Evolutionary conservation across 2,888 invertebrate species (phyloP), one percentile per base, ranked within the genome.

Genomic region (Caenorhabditis plicata): DNA sequence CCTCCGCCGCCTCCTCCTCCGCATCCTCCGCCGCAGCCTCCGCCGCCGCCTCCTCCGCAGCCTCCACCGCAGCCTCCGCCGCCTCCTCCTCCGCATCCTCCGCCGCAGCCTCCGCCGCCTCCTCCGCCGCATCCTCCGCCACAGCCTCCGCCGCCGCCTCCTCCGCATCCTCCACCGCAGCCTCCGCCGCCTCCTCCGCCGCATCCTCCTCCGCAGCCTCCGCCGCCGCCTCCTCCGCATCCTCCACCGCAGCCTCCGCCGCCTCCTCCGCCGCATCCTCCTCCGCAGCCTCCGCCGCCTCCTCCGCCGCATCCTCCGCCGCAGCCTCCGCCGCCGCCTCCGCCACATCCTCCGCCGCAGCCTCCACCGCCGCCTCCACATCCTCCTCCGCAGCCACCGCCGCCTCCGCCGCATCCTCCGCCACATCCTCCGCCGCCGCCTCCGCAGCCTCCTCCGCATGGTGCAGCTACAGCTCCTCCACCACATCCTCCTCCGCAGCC

Each of bases 141-240:
- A 22, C 51, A 40, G 48, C 52, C 52, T 58, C 58, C 58, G 29
- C 58, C 57, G 26, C 48, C 55, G 50, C 56, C 56, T 2, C 50
- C 50, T 35, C 50, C 56, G 25, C 52, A 39, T 42, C 49, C 53
- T 7, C 50, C 50, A 25, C 20, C 35, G 27, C 51, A 36, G 9
- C 51, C 50, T 20, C 50, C 50, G n/a, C 41, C 29, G 20, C 29
- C 26, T 25, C 22, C 15, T 11, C 20, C 32, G 7, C 11, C 20
- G 26, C 39, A 25, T 27, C 26, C 38, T 36, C 48, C 39, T 11
- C 48, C 47, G 7, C 47, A 36, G 36, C 47, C 31, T 45, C 49
- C 29, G 40, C 48, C 13, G 22, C 40, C 40, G 22, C 39, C 39
- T 39, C 39, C 39, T 5, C 39, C 39, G 20, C 39, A 20, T 20